phyloP scores from a whole-genome alignment of 2,113 vertebrate species.

The Nesoenas mayeri region DNA sequence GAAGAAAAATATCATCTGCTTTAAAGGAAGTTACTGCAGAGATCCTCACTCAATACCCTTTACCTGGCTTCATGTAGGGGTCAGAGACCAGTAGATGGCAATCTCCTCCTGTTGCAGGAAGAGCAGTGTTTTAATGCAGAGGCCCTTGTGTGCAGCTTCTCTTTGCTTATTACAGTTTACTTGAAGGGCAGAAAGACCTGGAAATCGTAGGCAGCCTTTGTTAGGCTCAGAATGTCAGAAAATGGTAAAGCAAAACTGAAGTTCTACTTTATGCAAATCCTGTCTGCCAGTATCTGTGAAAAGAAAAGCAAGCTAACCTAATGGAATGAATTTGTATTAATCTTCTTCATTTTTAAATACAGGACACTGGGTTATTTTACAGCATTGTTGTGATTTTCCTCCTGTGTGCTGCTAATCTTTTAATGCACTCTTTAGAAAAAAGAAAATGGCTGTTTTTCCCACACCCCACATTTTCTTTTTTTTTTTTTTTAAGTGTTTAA shows the following conservation, averaged over 20 bases:
- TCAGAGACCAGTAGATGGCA: constrained; percentile 73
- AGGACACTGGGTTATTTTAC: constrained; percentile 41
- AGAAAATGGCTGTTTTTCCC: constrained; percentile 55
- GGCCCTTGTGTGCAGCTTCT: not conserved
- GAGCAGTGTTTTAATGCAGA: not conserved
- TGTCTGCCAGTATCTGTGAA: constrained; percentile 7
- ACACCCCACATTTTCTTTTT: not conserved
- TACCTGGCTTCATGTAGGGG: not conserved
- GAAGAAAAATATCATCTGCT: not conserved
- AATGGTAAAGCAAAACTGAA: constrained; percentile 55
- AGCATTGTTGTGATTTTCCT: constrained; percentile 27
- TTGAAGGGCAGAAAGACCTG: constrained; percentile 68
- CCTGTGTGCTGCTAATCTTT: constrained; percentile 43
- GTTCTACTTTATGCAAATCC: constrained; percentile 62
- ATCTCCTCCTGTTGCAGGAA: constrained; percentile 46
- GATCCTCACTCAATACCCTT: not conserved
- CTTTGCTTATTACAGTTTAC: constrained; percentile 66
- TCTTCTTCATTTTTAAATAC: constrained; percentile 41
- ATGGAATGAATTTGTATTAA: constrained; percentile 22
- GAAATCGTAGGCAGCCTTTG: constrained; percentile 75
- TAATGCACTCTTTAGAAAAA: constrained; percentile 57
- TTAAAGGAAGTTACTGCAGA: not conserved
- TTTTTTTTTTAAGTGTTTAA: constrained; percentile 2
- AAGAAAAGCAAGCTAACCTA: not conserved
- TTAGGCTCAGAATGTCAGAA: constrained; percentile 69